These are phyloP conservation scores for Procavia capensis DNA, from an alignment of 2,113 vertebrate species.

Conservation along the genomic window DNA sequence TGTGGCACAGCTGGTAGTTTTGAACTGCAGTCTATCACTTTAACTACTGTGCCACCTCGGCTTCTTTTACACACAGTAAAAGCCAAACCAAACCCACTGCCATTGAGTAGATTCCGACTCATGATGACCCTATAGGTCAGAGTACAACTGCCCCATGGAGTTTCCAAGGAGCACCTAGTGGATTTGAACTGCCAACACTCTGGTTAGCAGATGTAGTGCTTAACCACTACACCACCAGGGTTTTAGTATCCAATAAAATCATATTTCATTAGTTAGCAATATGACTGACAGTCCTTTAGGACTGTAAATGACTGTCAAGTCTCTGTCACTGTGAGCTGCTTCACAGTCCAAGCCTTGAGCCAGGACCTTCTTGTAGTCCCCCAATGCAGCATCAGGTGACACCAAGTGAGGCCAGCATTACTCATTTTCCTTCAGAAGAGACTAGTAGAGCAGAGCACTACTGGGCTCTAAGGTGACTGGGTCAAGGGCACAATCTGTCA, in stretches of 20 bases:
- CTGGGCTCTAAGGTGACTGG: not conserved
- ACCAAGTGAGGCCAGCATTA: not conserved
- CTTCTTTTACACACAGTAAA: not conserved
- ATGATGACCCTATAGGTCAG: no score
- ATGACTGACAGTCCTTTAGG: not conserved
- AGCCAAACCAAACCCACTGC: no score
- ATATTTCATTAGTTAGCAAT: conserved; percentile 10
- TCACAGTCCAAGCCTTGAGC: not conserved
- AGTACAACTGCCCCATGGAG: no score
- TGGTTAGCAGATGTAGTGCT: no score
- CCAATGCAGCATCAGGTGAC: not conserved
- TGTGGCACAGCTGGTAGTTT: no score
- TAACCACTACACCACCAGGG: no score
- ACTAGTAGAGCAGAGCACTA: not conserved
- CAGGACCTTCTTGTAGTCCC: not conserved
- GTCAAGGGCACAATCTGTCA: not conserved
- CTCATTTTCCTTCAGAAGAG: conserved; percentile 9
- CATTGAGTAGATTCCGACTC: no score
- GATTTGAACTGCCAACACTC: no score
- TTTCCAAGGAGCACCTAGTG: no score
- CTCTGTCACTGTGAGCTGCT: conserved; percentile 6
- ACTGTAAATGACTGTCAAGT: not conserved
- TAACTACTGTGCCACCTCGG: no score
- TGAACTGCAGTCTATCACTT: no score
- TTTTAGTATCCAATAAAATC: not conserved